Conservation (phyloP, 1,140 invertebrate species). For the Himalopsyche phryganea region DNA sequence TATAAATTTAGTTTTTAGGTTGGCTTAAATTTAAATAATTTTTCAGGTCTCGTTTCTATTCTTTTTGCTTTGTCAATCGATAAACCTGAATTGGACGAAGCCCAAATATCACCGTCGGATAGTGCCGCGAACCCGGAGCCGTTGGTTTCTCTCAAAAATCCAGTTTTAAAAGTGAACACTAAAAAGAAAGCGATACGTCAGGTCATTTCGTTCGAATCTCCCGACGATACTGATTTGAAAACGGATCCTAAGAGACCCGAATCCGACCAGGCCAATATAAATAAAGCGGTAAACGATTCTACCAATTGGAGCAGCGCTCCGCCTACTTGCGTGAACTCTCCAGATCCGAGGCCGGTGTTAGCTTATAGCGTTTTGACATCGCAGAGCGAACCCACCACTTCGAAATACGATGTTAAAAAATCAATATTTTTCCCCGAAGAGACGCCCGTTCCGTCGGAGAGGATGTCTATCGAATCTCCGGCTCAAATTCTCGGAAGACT, state of each 20-base stretch:
- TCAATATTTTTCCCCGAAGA: conserved; percentile 49
- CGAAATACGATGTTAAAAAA: conserved; percentile 42
- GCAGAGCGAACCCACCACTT: conserved; percentile 47
- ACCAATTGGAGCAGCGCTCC: conserved; percentile 61
- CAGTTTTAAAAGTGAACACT: conserved; percentile 42
- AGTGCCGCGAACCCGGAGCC: conserved; percentile 47
- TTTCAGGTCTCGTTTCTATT: conserved; percentile 74
- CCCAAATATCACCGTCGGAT: conserved; percentile 41
- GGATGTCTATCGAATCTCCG: conserved; percentile 45
- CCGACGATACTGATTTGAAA: conserved; percentile 50
- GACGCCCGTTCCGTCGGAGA: conserved; percentile 20
- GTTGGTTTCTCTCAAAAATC: conserved; percentile 52
- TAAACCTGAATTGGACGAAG: conserved; percentile 73
- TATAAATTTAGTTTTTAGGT: too few relatives aligned
- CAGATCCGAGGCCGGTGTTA: conserved; percentile 42
- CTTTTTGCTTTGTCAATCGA: conserved; percentile 89
- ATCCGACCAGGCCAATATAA: neutral
- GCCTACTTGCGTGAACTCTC: conserved; percentile 61
- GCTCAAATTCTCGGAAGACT: conserved; percentile 48
- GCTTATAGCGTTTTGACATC: conserved; percentile 38
- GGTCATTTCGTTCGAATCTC: conserved; percentile 51
- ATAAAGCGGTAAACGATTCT: conserved; percentile 35
- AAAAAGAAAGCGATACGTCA: conserved; percentile 47
- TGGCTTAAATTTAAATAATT: too few relatives aligned
- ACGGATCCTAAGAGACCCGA: neutral